These are phyloP conservation scores for Babyrousa celebensis DNA, from an alignment of 2,797 vertebrate species.

Conservation along the genomic window DNA sequence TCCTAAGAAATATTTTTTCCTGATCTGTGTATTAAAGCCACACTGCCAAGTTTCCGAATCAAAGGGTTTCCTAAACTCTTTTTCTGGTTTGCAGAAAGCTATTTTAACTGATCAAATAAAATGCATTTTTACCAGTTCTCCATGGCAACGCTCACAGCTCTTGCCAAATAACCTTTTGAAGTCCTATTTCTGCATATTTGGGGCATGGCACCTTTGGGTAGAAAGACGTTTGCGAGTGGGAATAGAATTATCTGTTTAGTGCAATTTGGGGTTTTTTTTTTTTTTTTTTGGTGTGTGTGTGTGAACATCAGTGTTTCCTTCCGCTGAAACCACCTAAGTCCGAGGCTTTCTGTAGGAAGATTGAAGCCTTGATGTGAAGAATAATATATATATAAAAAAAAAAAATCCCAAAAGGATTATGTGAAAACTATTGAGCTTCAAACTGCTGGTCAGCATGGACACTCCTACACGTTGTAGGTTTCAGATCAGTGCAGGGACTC, in stretches of 20 bases:
- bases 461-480: fast-evolving
- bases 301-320: conserved; percentile 57
- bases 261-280: not conserved
- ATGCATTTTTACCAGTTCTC: conserved; percentile 73
- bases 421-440: not conserved
- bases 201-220: conserved; percentile 41
- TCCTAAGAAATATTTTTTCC: conserved; percentile 53
- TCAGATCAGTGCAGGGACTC: no score
- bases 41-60: conserved; percentile 73
- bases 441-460: not conserved
- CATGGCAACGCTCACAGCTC: conserved; percentile 63
- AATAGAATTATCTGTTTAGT: conserved; percentile 64
- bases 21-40: conserved; percentile 68
- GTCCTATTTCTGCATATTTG: conserved; percentile 45
- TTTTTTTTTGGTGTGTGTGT: conserved; percentile 73
- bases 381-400: not conserved
- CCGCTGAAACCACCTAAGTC: conserved; percentile 54
- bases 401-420: not conserved
- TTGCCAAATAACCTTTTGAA: conserved; percentile 74
- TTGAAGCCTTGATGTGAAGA: not conserved
- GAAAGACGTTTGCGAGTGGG: conserved; percentile 3
- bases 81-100: conserved; percentile 71
- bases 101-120: conserved; percentile 76
- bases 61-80: conserved; percentile 64
- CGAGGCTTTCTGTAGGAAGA: conserved; percentile 33